phyloP scores from a whole-genome alignment of 2,113 vertebrate species.

The Microtus oregoni region DNA sequence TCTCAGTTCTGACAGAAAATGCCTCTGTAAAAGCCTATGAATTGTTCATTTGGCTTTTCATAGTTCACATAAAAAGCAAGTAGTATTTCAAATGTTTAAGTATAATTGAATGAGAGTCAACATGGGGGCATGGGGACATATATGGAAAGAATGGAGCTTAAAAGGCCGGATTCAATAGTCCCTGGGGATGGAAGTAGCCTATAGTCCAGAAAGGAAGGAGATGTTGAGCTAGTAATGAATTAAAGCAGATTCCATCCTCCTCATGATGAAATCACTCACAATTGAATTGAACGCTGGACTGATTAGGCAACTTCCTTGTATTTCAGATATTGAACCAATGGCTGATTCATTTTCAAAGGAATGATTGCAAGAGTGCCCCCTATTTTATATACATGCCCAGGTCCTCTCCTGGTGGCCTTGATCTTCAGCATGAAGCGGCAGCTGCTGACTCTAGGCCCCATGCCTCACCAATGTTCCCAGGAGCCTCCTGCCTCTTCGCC shows the following conservation, averaged over 20 bases:
- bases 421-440: not conserved
- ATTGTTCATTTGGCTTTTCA: constrained; percentile 40
- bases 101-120: constrained; percentile 42
- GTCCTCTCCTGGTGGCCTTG: not conserved
- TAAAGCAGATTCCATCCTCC: not conserved
- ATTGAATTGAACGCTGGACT: not conserved
- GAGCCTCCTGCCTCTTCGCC: not conserved
- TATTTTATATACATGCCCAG: not conserved
- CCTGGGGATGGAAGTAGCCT: not conserved
- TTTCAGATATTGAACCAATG: not conserved
- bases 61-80: constrained; percentile 36
- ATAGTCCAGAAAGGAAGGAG: not conserved
- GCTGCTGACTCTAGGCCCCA: not conserved
- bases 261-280: not conserved
- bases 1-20: constrained; percentile 40
- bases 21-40: constrained; percentile 48
- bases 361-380: not conserved
- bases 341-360: not conserved
- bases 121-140: not conserved
- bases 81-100: constrained; percentile 36
- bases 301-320: not conserved
- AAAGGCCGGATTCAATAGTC: not conserved
- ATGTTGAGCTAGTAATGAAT: not conserved
- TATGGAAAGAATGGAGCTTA: not conserved
- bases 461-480: not conserved